Percentiles rank a stretch among this genome's conserved stretches.
Evolutionary conservation across 2,113 vertebrate species (phyloP).

Genomic region (Sylvilagus bachmani): DNA sequence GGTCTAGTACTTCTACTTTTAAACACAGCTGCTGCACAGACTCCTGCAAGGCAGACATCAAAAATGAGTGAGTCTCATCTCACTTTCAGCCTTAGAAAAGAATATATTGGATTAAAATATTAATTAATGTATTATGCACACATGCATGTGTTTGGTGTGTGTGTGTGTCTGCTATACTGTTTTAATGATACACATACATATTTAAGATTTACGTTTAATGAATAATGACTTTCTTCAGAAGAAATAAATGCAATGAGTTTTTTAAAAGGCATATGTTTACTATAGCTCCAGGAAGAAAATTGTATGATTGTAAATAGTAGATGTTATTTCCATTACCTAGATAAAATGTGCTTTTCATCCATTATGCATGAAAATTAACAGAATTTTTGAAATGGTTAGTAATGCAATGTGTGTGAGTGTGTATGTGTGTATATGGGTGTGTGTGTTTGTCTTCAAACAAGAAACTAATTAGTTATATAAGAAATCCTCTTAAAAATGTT

Average conservation of each 20-base stretch:
- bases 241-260: background rate
- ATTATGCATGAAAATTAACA: background rate
- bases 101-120: background rate
- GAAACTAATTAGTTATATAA: background rate
- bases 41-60: background rate
- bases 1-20: background rate
- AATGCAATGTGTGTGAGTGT: background rate
- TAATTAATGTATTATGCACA: background rate
- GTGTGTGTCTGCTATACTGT: background rate
- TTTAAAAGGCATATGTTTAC: background rate
- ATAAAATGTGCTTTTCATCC: background rate
- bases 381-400: background rate
- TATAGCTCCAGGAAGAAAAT: background rate
- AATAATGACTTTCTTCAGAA: background rate
- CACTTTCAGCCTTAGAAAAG: background rate
- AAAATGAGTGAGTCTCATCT: background rate
- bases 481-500: slow-evolving; percentile 41
- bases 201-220: background rate
- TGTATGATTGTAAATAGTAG: background rate
- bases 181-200: background rate
- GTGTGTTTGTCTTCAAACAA: background rate
- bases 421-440: background rate
- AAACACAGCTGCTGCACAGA: background rate
- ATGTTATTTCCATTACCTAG: background rate
- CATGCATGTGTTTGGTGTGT: background rate